Evolutionary conservation across 2,888 invertebrate species (phyloP), one percentile per base, ranked within the genome.

Genomic region (Thalpophila matura): DNA sequence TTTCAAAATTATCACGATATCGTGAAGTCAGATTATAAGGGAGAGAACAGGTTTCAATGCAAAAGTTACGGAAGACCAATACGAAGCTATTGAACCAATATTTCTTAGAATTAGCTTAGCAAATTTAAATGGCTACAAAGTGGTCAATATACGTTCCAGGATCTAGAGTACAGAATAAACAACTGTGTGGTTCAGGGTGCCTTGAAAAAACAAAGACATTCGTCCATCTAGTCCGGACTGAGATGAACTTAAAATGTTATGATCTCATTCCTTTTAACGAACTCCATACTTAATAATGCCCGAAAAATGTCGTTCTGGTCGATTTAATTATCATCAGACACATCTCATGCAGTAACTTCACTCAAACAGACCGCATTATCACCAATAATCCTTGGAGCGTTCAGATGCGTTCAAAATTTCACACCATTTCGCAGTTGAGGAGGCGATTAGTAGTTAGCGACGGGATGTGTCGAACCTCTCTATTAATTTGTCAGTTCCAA

Each of bases 401-500:
- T 60, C 59, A 33, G 61, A 58, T 57, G 63, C 64, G 75, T 80
- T 81, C 80, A 81, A 85, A 86, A 83, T 88, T 90, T 89, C 88
- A 84, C 89, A 84, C 88, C 85, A 89, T 88, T 88, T 85, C 85
- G 81, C 85, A 79, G 80, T 82, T 86, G 83, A 85, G 88, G 87
- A 86, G 87, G 86, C 87, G 89, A 89, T 90, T 90, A 89, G 87
- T 86, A 87, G 87, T 83, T 84, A 42, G 50, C 42, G 73, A 59
- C 45, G 69, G 79, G 79, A 82, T 68, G 76, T 68, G 80, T 77
- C 76, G 86, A 83, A 84, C 81, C 82, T 86, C 84, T 83, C 90
- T 88, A 91, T 90, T 89, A 90, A 91, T 91, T 91, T 89, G 89
- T 84, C 88, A 81, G 78, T 85, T 80, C 83, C 86, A 89, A 89